phyloP scores from a whole-genome alignment of 2,888 invertebrate genomes.

The Euplagia quadripunctaria region DNA sequence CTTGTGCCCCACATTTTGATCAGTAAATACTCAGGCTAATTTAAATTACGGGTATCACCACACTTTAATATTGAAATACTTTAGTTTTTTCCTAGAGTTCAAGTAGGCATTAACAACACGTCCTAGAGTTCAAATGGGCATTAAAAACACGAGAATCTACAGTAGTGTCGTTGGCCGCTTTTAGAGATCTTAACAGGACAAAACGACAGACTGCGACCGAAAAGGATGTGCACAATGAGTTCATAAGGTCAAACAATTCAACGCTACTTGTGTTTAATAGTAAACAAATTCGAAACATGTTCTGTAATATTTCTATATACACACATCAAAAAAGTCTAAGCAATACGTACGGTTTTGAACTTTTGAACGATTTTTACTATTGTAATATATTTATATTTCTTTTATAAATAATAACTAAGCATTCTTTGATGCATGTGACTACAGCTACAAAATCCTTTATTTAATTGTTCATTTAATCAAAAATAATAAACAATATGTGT shows the following conservation, averaged over 20 bases:
- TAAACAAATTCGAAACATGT: slow-evolving; percentile 20
- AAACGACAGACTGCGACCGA: slow-evolving; percentile 55
- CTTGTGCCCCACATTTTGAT: too few species aligned
- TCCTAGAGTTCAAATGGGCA: too few species aligned
- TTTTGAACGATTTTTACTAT: too few species aligned
- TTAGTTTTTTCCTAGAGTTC: not conserved
- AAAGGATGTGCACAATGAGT: slow-evolving; percentile 71
- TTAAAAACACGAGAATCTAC: not conserved
- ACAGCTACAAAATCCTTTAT: too few species aligned
- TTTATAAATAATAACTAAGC: too few species aligned
- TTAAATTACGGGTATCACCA: not conserved
- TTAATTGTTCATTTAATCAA: too few species aligned
- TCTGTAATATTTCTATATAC: not conserved
- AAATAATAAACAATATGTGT: too few species aligned
- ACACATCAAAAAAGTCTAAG: too few species aligned
- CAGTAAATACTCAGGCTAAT: not conserved
- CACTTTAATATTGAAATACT: not conserved
- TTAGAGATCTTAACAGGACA: slow-evolving; percentile 51
- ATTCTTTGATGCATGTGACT: too few species aligned
- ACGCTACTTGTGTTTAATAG: slow-evolving; percentile 37
- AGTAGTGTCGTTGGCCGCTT: slow-evolving; percentile 51
- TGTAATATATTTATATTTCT: too few species aligned
- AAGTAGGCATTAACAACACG: not conserved
- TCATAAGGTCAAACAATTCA: slow-evolving; percentile 68
- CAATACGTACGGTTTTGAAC: too few species aligned